These are phyloP conservation scores for Drymonia ruficornis DNA, from an alignment of 2,888 invertebrate species.

Conservation along the genomic window DNA sequence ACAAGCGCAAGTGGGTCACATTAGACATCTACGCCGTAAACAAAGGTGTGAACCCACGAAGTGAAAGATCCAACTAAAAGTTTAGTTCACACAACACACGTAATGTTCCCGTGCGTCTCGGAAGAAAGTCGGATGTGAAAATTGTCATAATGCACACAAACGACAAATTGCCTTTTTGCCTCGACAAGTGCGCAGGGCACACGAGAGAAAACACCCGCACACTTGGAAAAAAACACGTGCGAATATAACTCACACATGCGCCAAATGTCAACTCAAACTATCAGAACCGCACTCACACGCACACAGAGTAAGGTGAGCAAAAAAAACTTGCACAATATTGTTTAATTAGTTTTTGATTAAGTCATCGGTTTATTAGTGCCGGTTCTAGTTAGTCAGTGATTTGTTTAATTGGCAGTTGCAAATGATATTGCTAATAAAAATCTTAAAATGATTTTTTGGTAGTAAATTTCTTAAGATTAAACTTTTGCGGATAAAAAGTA, in stretches of 20 bases:
- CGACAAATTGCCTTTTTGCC: conserved; percentile 71
- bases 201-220: conserved; percentile 56
- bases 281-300: conserved; percentile 37
- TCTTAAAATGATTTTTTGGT: too few species aligned
- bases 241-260: conserved; percentile 38
- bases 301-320: conserved; percentile 44
- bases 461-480: too few species aligned
- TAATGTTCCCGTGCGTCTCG: conserved; percentile 54
- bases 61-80: conserved; percentile 54
- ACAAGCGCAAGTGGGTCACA: conserved; percentile 37
- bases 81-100: conserved; percentile 55
- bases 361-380: conserved; percentile 29
- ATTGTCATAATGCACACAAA: conserved; percentile 73
- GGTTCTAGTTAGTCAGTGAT: conserved; percentile 31
- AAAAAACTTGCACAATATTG: conserved; percentile 32
- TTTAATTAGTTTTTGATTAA: conserved; percentile 35
- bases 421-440: conserved; percentile 7
- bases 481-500: too few species aligned
- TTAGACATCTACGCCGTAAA: conserved; percentile 61
- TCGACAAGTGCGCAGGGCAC: conserved; percentile 51
- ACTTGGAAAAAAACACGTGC: conserved; percentile 33
- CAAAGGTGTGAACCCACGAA: conserved; percentile 68
- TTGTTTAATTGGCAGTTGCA: conserved; percentile 32
- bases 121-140: conserved; percentile 84
- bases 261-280: conserved; percentile 52